Conservation (phyloP, 2,113 vertebrate species). For the Athene cunicularia region DNA sequence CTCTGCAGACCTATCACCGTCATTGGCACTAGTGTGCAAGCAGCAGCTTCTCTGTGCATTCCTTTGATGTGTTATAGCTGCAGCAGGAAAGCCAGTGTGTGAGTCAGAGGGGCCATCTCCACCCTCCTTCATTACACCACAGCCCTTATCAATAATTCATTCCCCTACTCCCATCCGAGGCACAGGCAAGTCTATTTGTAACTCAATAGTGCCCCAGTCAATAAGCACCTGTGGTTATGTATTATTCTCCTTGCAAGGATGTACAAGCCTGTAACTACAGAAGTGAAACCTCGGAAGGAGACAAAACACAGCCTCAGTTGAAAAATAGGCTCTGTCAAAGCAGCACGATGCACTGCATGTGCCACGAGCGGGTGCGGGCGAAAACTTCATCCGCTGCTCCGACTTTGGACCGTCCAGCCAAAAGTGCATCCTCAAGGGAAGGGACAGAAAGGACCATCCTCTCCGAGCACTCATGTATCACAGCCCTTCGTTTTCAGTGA, state of each 20-base stretch:
- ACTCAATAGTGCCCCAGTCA: background rate
- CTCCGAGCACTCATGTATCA: rapidly evolving
- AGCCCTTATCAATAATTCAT: constrained; percentile 43
- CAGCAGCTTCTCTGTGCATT: background rate
- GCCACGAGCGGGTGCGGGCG: background rate
- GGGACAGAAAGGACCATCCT: background rate
- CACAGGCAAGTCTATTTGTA: constrained; percentile 3
- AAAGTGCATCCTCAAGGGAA: background rate
- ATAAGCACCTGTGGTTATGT: constrained; percentile 24
- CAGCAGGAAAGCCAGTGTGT: background rate
- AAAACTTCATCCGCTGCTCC: background rate
- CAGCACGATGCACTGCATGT: rapidly evolving
- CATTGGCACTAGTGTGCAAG: background rate
- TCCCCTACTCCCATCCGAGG: background rate
- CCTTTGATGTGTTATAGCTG: background rate
- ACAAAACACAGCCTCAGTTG: background rate
- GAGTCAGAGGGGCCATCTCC: background rate
- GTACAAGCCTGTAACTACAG: constrained; percentile 21
- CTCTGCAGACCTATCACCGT: background rate
- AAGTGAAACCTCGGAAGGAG: background rate
- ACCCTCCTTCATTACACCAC: background rate
- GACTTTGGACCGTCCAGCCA: background rate
- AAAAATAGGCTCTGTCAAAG: background rate
- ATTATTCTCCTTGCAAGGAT: background rate
- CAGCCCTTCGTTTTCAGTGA: background rate